These are phyloP conservation scores for Falco rusticolus DNA, from an alignment of 2,797 vertebrate species.

Conservation along the genomic window DNA sequence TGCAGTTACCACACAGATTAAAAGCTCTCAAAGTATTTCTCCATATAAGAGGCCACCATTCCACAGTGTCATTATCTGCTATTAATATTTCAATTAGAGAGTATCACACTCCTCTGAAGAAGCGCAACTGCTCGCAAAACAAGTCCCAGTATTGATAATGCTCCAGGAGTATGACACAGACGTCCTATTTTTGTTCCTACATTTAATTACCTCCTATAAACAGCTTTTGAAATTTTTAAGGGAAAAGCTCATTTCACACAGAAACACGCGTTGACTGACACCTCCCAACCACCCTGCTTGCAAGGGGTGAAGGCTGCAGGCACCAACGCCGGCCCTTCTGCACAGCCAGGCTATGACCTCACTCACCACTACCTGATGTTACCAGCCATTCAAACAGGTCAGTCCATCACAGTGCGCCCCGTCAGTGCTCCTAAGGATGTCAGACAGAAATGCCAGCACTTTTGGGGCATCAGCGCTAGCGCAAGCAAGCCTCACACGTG, in stretches of 20 bases:
- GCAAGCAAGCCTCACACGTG: neutral
- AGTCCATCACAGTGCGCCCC: too few relatives aligned
- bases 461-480: neutral
- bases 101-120: slow-evolving; percentile 21
- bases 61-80: slow-evolving; percentile 25
- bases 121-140: neutral
- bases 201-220: slow-evolving; percentile 4
- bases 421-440: neutral
- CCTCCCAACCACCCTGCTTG: neutral
- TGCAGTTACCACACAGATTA: slow-evolving; percentile 30
- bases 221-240: neutral
- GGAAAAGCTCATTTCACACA: neutral
- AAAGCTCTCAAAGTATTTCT: slow-evolving; percentile 10
- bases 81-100: slow-evolving; percentile 48
- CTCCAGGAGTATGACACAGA: neutral
- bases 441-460: neutral
- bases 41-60: neutral
- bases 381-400: neutral
- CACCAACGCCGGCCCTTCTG: neutral
- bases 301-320: neutral
- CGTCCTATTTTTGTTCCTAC: neutral
- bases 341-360: neutral
- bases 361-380: neutral
- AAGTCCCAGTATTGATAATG: slow-evolving; percentile 5
- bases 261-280: neutral